Evolutionary conservation across 2,113 vertebrate genomes (phyloP).

Genomic region (Talpa occidentalis): DNA sequence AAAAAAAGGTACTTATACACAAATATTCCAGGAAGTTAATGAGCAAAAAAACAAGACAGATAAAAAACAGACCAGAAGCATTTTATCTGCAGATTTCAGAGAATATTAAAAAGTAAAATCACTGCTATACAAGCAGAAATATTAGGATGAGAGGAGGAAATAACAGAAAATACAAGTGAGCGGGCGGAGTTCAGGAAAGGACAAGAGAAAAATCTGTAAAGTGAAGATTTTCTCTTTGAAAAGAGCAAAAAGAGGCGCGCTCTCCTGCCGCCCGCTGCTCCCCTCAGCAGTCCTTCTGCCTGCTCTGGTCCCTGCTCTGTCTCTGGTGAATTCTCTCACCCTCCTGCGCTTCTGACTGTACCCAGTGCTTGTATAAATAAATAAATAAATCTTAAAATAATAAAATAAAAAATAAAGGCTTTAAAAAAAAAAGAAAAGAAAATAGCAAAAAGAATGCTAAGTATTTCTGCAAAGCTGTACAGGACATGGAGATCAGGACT

Average conservation of each 20-base stretch:
- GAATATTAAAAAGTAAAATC: neutral
- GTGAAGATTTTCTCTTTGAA: neutral
- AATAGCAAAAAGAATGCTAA: neutral
- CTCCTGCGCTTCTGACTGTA: too few relatives aligned
- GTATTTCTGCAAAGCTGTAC: neutral
- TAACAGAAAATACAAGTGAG: neutral
- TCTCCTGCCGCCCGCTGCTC: too few relatives aligned
- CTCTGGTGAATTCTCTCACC: too few relatives aligned
- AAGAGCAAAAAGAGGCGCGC: too few relatives aligned
- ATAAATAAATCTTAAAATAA: too few relatives aligned
- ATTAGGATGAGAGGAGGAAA: neutral
- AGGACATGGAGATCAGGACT: neutral
- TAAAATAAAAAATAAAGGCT: too few relatives aligned
- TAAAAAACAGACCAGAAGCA: neutral
- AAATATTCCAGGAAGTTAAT: neutral
- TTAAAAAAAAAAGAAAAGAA: too few relatives aligned
- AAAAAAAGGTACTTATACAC: neutral
- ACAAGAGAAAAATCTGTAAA: neutral
- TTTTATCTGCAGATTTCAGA: neutral
- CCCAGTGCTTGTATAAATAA: too few relatives aligned
- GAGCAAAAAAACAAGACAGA: neutral
- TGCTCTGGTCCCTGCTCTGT: too few relatives aligned
- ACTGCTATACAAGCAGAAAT: neutral
- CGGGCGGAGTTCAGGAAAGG: neutral
- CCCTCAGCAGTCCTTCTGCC: too few relatives aligned